Base-by-base conservation (phyloP, 2,888 invertebrate species). In the Melanargia galathea region DNA sequence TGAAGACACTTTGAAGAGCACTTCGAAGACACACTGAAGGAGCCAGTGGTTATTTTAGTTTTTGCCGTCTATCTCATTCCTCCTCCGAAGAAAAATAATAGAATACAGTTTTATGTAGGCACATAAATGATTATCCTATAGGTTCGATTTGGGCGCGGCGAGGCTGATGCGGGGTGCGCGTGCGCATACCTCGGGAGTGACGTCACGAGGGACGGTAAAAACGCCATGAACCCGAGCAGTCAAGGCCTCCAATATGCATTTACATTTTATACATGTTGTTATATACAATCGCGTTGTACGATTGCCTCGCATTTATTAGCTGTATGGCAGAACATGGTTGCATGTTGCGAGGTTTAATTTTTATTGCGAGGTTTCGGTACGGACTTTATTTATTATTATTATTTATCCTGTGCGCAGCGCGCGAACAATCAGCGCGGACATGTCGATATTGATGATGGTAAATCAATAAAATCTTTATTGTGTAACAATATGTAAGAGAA, bases 101-200 rank as follows among this genome's bases (percentile, higher is more conserved):
- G 7, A 2, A 8, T 2, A 30, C 3, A 30, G 30, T 30, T 6
- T 5, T 1, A 6, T n/a, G 30, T 30, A 30, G 30, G 8, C 7
- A 8, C 6, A 26, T 26, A 6, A 10, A 20, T 38, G n/a, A 84
- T 87, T 87, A 89, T 90, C 87, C 89, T 87, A 87, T 82, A 81
- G 76, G 83, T 76, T 75, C 78, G 82, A 79, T 82, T 85, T 79
- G 82, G 81, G 81, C 73, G 81, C 76, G 80, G 73, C 64, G 54
- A 68, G 67, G 46, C 26, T 26, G 22, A 33, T n/a, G 70, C 68
- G 68, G 65, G 66, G 71, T 63, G 80, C 81, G 83, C 86, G 83
- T 81, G 84, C 87, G 84, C 90, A 90, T 90, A 87, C 76, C 89
- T 87, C 72, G 71, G 73, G 72, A 75, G 76, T 90, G 90, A 87